phyloP scores from a whole-genome alignment of 2,113 vertebrate species.

The Malurus melanocephalus region DNA sequence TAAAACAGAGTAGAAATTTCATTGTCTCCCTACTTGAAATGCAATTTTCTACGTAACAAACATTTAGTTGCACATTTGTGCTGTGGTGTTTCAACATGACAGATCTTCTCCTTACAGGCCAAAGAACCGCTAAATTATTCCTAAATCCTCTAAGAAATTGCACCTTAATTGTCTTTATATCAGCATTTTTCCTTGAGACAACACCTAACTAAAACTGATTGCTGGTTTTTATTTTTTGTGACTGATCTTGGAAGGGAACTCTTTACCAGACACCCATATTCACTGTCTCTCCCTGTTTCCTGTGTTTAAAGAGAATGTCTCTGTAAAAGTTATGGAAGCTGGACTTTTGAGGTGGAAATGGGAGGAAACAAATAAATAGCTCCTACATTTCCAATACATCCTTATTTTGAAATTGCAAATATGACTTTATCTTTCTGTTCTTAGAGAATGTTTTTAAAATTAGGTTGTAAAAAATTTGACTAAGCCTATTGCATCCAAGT shows the following conservation, averaged over 20 bases:
- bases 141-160: background rate
- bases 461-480: background rate
- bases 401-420: background rate
- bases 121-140: background rate
- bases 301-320: background rate
- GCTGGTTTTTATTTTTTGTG: background rate
- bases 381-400: background rate
- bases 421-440: background rate
- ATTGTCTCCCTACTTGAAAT: background rate
- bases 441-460: background rate
- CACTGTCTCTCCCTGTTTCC: background rate
- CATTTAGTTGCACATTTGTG: background rate
- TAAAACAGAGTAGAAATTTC: background rate
- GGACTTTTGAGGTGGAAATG: background rate
- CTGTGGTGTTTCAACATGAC: background rate
- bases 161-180: background rate
- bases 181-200: background rate
- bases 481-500: background rate
- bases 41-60: background rate
- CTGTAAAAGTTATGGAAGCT: background rate
- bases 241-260: background rate
- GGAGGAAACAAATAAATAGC: background rate
- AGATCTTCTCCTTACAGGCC: background rate
- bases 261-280: background rate
- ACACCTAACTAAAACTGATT: background rate